These are phyloP conservation scores for Callitettix versicolor DNA, from an alignment of 1,140 invertebrate genomes.

Conservation along the genomic window DNA sequence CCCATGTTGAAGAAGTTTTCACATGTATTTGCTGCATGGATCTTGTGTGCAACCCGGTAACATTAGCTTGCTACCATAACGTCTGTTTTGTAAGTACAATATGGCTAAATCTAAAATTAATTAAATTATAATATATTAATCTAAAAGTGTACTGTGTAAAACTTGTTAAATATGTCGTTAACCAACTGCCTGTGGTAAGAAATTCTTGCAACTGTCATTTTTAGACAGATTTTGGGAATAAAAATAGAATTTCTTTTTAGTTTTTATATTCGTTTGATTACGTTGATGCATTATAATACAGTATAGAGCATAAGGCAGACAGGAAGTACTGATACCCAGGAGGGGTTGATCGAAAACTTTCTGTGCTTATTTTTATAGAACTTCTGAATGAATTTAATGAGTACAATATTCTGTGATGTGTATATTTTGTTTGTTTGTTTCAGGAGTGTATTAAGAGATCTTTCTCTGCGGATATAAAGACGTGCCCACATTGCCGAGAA, in stretches of 20 bases:
- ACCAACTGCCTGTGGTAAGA: too few relatives aligned
- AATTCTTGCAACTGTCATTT: neutral
- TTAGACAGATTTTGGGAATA: too few relatives aligned
- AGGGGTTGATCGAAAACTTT: neutral
- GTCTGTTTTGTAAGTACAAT: slow-evolving; percentile 52
- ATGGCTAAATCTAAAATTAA: neutral
- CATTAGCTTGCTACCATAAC: slow-evolving; percentile 64
- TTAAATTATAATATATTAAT: neutral
- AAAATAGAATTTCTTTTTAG: too few relatives aligned
- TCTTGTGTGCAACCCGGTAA: slow-evolving; percentile 58
- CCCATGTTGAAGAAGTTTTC: slow-evolving; percentile 54
- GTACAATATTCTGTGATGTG: neutral
- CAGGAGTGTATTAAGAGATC: slow-evolving; percentile 53
- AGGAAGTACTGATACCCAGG: neutral
- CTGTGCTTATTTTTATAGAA: neutral
- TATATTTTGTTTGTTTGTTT: slow-evolving; percentile 22
- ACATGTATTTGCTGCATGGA: slow-evolving; percentile 74
- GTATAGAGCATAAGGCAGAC: too few relatives aligned
- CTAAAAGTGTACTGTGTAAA: neutral
- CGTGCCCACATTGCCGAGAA: slow-evolving; percentile 57
- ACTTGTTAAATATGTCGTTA: too few relatives aligned
- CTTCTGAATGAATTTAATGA: too few relatives aligned
- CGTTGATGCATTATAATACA: too few relatives aligned
- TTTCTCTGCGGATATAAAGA: slow-evolving; percentile 50
- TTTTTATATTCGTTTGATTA: too few relatives aligned